Percentiles rank a stretch among this genome's conserved stretches.
These are phyloP conservation scores for Auanema sp. DNA, from an alignment of 2,888 invertebrate species.

Conservation along the genomic window DNA sequence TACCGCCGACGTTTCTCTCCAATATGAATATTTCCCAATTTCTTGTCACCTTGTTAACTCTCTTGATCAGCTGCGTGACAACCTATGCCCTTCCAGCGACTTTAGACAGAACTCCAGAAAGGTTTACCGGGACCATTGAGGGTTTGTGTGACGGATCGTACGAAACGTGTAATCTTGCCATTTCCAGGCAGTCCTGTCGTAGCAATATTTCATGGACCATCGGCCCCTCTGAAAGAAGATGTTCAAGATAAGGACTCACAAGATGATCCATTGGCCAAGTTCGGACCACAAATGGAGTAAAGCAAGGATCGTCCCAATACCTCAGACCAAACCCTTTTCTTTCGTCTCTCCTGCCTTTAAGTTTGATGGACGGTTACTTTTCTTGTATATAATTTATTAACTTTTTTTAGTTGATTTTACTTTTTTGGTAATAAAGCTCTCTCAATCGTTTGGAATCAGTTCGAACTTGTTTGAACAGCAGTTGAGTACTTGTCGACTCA, in stretches of 20 bases:
- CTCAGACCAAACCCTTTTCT: background rate
- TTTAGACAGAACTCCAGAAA: background rate
- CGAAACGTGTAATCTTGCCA: background rate
- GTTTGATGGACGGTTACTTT: too few species aligned
- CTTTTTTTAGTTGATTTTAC: too few species aligned
- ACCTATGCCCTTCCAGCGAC: background rate
- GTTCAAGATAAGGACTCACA: conserved; percentile 35
- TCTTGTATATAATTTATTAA: too few species aligned
- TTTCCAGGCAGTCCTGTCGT: conserved; percentile 35
- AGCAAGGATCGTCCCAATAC: background rate
- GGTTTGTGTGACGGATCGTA: background rate
- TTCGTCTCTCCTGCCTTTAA: too few species aligned
- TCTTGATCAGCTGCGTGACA: too few species aligned
- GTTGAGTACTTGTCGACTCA: too few species aligned
- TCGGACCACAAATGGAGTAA: conserved; percentile 8
- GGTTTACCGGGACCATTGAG: background rate
- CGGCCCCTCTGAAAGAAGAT: conserved; percentile 33
- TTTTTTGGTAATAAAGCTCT: too few species aligned
- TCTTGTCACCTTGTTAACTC: too few species aligned
- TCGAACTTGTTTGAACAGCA: too few species aligned
- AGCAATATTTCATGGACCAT: conserved; percentile 34
- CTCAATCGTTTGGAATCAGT: too few species aligned
- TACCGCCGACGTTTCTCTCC: too few species aligned
- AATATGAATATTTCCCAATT: too few species aligned
- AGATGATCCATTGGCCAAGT: conserved; percentile 26